A percentile compares a stretch with the other conserved stretches of the same genome.
Conservation (phyloP, 2,797 vertebrate genomes). For the Sus cebifrons region DNA sequence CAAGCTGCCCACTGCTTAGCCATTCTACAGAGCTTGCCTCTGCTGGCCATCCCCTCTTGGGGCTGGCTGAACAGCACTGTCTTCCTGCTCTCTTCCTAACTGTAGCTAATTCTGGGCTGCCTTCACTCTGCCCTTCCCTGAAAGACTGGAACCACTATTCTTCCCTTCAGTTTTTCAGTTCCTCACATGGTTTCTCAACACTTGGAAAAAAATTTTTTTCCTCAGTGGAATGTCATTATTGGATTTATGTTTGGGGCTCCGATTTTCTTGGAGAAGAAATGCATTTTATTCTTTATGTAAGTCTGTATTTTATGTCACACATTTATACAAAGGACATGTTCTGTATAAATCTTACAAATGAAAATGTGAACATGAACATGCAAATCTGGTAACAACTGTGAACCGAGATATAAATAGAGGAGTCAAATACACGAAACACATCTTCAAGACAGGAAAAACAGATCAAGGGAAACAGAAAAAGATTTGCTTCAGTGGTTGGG, state of each 20-base stretch:
- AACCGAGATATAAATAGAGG: slow-evolving; percentile 77
- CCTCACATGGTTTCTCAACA: not conserved
- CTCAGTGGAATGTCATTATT: not conserved
- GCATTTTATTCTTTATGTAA: slow-evolving; percentile 53
- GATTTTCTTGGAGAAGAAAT: slow-evolving; percentile 63
- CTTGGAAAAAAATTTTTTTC: not conserved
- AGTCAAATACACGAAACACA: slow-evolving; percentile 77
- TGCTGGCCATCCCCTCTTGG: not conserved
- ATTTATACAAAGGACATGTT: slow-evolving; percentile 74
- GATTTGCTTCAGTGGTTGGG: slow-evolving; percentile 78
- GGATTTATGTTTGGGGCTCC: slow-evolving; percentile 56
- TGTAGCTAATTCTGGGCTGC: not conserved
- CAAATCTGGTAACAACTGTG: slow-evolving; percentile 71
- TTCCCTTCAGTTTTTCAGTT: not conserved
- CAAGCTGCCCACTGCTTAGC: not conserved
- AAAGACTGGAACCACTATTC: not conserved
- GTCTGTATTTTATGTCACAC: slow-evolving; percentile 60
- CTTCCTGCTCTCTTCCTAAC: not conserved
- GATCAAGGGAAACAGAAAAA: slow-evolving; percentile 79
- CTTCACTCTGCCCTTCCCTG: not conserved
- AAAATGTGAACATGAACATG: slow-evolving; percentile 77
- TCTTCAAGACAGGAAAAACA: slow-evolving; percentile 76
- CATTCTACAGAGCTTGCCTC: not conserved
- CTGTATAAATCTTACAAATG: slow-evolving; percentile 73
- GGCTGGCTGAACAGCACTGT: not conserved